Conservation (phyloP, 1,140 invertebrate genomes). For the Helicoverpa zea region DNA sequence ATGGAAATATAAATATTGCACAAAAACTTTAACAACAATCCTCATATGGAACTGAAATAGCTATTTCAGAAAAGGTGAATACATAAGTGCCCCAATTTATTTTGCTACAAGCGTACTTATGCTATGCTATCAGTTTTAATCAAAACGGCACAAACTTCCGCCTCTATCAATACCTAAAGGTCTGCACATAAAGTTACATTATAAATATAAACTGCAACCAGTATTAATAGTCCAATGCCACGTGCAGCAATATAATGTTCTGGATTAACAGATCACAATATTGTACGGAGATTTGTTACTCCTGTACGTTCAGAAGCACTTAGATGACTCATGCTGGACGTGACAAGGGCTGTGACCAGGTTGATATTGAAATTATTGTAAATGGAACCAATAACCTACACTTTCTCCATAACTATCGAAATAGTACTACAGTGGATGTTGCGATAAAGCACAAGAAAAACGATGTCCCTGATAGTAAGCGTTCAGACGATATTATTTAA, state of each 20-base stretch:
- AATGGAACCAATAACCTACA: neutral
- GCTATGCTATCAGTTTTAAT: neutral
- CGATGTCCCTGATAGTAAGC: no score
- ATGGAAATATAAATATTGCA: no score
- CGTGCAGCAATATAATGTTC: slow-evolving; percentile 18
- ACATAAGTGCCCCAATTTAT: no score
- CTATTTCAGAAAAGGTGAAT: no score
- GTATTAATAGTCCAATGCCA: slow-evolving; percentile 7
- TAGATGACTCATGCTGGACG: slow-evolving; percentile 26
- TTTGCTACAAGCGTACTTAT: neutral
- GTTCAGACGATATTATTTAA: no score
- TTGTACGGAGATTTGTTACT: slow-evolving; percentile 19
- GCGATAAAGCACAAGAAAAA: no score
- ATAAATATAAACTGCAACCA: neutral
- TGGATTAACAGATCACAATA: slow-evolving; percentile 22
- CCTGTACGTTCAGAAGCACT: slow-evolving; percentile 31
- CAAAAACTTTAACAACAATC: no score
- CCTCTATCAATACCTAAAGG: neutral
- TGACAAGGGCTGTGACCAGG: slow-evolving; percentile 20
- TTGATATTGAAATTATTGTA: slow-evolving; percentile 20
- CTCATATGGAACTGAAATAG: no score
- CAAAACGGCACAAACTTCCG: neutral
- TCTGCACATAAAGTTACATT: neutral
- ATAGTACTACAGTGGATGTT: neutral
- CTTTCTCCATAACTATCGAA: neutral